Conservation (phyloP, 2,113 vertebrate species). For the Meles meles region DNA sequence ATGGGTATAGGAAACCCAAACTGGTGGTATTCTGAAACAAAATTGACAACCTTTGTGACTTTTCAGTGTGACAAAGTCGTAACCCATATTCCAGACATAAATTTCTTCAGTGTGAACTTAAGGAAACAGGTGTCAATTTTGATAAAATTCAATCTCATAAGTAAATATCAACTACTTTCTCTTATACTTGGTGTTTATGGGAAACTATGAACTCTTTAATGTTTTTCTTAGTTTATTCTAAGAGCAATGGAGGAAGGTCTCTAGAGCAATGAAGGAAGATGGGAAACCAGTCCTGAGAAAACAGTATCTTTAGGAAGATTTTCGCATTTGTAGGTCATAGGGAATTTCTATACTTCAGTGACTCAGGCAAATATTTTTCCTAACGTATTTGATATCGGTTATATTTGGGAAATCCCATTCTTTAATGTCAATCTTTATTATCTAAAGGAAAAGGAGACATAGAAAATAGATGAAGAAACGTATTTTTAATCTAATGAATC, state of each 20-base stretch:
- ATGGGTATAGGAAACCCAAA: neutral
- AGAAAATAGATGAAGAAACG: constrained; percentile 21
- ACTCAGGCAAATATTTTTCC: constrained; percentile 6
- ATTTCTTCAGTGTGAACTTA: neutral
- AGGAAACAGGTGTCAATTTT: neutral
- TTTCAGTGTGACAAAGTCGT: neutral
- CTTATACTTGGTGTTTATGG: neutral
- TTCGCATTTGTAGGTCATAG: neutral
- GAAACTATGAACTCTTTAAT: neutral
- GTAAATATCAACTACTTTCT: neutral
- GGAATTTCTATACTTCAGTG: neutral
- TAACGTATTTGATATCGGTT: neutral
- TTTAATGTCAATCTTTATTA: constrained; percentile 17
- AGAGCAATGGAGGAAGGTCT: neutral
- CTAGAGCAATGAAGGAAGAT: neutral
- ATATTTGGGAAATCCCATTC: neutral
- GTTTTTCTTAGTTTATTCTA: neutral
- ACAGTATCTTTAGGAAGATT: neutral
- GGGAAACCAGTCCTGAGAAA: neutral
- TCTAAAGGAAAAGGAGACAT: neutral
- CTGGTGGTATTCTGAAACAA: neutral
- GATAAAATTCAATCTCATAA: neutral
- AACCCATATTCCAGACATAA: neutral
- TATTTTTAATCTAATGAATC: constrained; percentile 47
- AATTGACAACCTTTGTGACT: neutral